Evolutionary conservation across 2,888 invertebrate genomes (phyloP), one percentile per base, ranked within the genome.

Genomic region (Tubulanus polymorphus): DNA sequence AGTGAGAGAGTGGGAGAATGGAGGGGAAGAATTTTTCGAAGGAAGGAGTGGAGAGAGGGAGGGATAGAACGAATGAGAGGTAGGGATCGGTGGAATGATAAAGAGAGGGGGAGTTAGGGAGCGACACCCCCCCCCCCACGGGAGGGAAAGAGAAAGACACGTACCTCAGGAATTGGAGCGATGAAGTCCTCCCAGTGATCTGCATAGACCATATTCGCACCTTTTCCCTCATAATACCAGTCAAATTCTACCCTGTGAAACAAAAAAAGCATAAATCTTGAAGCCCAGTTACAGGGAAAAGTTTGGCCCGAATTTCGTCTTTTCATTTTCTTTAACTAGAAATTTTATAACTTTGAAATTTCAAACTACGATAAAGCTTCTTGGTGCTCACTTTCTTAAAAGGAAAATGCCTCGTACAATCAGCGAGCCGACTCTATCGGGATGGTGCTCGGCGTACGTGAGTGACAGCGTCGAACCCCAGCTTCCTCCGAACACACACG

Each of bases 191-290:
- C 74, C 66, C 65, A 74, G 29, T 63, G 61, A 62, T 76, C 75
- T n/a, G 75, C 74, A 59, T 65, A 75, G 29, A 75, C 58, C 45
- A 65, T 55, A 46, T 65, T 67, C 1, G 71, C 72, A 18, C 65
- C 67, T 18, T 72, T 73, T 37, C 72, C 72, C 53, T 76, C 73
- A 56, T 74, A 75, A 51, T 71, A 70, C 74, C 74, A 75, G 29
- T 67, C 37, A 47, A 74, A 53, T 50, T 76, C 76, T 35, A 65
- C 56, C 49, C 75, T 74, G 61, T 8, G 27, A 56, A 12, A 41
- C 23, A 2, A 20, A 3, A 10, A 26, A 5, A 23, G 6, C 23
- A 20, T 47, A 5, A 47, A 5, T 29, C 10, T 6, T 3, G 29
- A 20, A n/a, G n/a, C n/a, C n/a, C n/a, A n/a, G 1, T 18, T 25